Base-by-base conservation (phyloP, 2,113 vertebrate genomes). In the Polypterus senegalus region DNA sequence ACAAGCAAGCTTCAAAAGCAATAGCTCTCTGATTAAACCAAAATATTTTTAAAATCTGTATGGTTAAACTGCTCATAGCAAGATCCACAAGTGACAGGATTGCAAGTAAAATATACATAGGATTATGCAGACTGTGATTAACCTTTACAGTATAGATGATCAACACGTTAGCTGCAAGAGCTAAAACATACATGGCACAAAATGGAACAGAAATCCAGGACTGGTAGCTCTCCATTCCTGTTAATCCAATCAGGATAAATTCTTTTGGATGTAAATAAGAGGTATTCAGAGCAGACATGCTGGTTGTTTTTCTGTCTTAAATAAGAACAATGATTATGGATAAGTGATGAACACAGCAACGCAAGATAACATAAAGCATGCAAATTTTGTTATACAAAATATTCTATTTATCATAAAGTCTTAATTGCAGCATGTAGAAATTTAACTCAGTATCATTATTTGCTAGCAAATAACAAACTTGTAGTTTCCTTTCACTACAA, bases 1-100 rank as follows among this genome's bases (percentile, higher is more conserved):
- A 0, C 0, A 86, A 70, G 64, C 80, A 85, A 45, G 73, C 63
- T 0, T 79, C 64, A 51, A 86, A 84, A 3, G 5, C 47, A 0
- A 85, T 85, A 1, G 55, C 60, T 27, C 58, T 8, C 46, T 11
- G 5, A 1, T 67, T 49, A 62, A 83, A 82, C 73, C 77, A 85
- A 4, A 84, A 65, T 27, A 27, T 27, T 27, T 27, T 27, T 27
- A 27, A 27, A 27, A 27, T 27, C 27, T 27, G 27, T 27, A 27
- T 27, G 27, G 27, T 27, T 27, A 27, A 27, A 27, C 27, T 27
- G 27, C 27, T 27, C 11, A 57, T 44, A 4, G 43, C n/a, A 7
- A 44, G 56, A 44, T 57, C 56, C 27, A 57, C n/a, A 4, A 57
- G 4, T 57, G 56, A 11, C 56, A 55, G 54, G 10, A 55, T 55